phyloP scores from a whole-genome alignment of 2,113 vertebrate species.

The Manacus vitellinus region DNA sequence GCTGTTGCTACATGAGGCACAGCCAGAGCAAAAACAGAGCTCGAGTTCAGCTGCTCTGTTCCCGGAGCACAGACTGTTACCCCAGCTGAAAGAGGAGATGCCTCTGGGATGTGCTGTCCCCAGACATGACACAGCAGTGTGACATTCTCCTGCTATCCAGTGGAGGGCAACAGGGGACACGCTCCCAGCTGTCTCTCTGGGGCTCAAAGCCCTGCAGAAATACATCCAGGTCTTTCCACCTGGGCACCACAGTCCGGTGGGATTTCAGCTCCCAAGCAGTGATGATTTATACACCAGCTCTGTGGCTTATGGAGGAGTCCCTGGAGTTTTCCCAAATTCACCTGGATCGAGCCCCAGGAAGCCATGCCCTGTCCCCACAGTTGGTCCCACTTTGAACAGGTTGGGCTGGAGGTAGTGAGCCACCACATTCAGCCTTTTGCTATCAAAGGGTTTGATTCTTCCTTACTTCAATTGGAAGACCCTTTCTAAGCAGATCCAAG shows the following conservation, averaged over 20 bases:
- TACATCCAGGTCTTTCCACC: background rate
- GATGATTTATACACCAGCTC: background rate
- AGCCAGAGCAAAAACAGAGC: constrained; percentile 29
- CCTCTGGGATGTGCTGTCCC: constrained; percentile 14
- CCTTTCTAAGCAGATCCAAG: background rate
- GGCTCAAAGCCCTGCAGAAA: background rate
- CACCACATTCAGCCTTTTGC: background rate
- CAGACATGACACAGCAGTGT: background rate
- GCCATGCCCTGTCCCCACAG: background rate
- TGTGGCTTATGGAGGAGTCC: background rate
- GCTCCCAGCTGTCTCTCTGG: background rate
- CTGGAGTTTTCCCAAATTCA: background rate
- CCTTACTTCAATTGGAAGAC: background rate
- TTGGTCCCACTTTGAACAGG: background rate
- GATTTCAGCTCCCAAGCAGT: background rate
- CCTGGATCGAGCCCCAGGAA: background rate
- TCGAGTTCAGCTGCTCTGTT: constrained; percentile 14
- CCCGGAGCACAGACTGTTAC: background rate
- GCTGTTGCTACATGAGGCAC: constrained; percentile 29
- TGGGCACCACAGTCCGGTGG: background rate
- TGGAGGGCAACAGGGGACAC: constrained; percentile 42
- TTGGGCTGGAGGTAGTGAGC: background rate
- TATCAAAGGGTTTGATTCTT: background rate
- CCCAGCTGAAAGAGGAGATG: constrained; percentile 38
- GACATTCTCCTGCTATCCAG: constrained; percentile 30